These are phyloP conservation scores for Teleogryllus oceanicus DNA, from an alignment of 2,888 invertebrate species.

Conservation along the genomic window DNA sequence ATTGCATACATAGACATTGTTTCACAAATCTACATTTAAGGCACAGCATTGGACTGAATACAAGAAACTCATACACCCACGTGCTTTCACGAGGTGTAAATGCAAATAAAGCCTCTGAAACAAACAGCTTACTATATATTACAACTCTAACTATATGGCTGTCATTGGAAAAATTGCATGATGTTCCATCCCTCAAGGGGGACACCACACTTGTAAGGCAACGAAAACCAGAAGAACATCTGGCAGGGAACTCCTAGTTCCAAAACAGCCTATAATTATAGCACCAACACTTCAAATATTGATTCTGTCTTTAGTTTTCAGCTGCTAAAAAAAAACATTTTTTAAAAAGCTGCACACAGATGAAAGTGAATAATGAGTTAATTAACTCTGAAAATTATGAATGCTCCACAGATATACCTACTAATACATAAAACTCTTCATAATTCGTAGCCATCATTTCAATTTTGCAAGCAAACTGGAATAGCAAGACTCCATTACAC, in stretches of 20 bases:
- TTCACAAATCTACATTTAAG: constrained; percentile 23
- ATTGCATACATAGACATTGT: not conserved
- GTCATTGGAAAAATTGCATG: not conserved
- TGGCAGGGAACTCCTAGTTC: constrained; percentile 6
- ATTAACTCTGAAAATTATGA: not conserved
- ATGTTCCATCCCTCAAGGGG: not conserved
- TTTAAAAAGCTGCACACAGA: constrained; percentile 11
- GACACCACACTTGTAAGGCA: not conserved
- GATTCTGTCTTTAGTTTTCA: not conserved
- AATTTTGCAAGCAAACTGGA: not conserved
- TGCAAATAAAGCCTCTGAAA: not conserved
- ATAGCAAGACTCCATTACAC: not conserved
- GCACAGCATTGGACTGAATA: constrained; percentile 23
- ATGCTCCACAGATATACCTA: not conserved
- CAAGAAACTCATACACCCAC: constrained; percentile 12
- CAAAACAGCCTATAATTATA: constrained; percentile 25
- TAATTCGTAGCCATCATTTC: too few species aligned
- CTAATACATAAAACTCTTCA: not conserved
- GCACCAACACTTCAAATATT: constrained; percentile 23
- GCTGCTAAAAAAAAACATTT: not conserved
- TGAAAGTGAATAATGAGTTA: not conserved
- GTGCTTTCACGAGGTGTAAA: not conserved
- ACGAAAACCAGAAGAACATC: too few species aligned
- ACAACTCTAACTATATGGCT: not conserved
- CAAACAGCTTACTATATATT: not conserved